A percentile compares a stretch with the other conserved stretches of the same genome.
phyloP scores from a whole-genome alignment of 2,113 vertebrate species.

The Labeo rohita region DNA sequence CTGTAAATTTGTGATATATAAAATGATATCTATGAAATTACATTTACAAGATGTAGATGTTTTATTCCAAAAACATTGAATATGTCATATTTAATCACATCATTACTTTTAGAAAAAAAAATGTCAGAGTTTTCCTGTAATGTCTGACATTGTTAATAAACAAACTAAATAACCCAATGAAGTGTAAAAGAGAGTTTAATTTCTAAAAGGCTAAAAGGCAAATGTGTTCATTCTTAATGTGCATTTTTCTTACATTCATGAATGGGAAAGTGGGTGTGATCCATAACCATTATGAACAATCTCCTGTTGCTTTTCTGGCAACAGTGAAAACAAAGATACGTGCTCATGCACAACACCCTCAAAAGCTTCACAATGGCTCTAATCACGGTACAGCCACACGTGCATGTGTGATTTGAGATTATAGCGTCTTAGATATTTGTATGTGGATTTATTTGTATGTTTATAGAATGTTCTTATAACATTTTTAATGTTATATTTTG shows the following conservation, averaged over 20 bases:
- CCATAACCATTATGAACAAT: conserved; percentile 36
- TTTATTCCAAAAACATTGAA: not conserved
- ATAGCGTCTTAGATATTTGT: not conserved
- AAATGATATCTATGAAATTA: not conserved
- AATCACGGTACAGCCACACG: conserved; percentile 19
- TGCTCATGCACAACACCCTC: conserved; percentile 36
- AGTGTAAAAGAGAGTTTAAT: not conserved
- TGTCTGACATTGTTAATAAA: not conserved
- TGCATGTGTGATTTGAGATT: not conserved
- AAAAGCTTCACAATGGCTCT: conserved; percentile 9
- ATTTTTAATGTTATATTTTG: too few relatives aligned
- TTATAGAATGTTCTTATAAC: too few relatives aligned
- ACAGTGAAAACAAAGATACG: conserved; percentile 36
- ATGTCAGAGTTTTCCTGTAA: not conserved
- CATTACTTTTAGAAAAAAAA: too few relatives aligned
- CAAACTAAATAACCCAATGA: not conserved
- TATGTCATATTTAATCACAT: not conserved
- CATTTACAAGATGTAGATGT: not conserved
- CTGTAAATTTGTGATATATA: not conserved
- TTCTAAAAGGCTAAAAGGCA: not conserved
- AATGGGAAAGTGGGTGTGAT: conserved; percentile 41
- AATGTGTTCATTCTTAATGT: not conserved
- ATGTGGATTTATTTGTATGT: too few relatives aligned
- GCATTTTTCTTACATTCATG: not conserved
- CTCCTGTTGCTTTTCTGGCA: conserved; percentile 29